These are phyloP conservation scores for Anastrepha ludens DNA, from an alignment of 1,140 invertebrate species.

Conservation along the genomic window DNA sequence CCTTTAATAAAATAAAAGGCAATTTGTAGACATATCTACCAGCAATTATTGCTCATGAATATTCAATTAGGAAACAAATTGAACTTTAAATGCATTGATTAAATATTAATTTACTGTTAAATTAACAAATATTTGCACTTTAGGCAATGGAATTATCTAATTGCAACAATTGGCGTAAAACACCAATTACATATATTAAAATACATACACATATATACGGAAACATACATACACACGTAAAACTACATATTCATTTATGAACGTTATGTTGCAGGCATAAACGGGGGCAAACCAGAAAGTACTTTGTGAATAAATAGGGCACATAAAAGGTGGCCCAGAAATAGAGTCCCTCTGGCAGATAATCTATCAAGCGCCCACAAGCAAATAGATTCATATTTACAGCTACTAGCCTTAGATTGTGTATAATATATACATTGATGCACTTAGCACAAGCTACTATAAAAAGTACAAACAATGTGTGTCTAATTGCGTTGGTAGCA, in stretches of 20 bases:
- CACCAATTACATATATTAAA: not conserved
- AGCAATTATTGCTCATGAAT: conserved; percentile 35
- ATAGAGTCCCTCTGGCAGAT: conserved; percentile 28
- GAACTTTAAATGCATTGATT: conserved; percentile 47
- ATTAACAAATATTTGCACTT: conserved; percentile 36
- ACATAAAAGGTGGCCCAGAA: conserved; percentile 20
- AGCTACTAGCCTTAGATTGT: no score
- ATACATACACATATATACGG: not conserved
- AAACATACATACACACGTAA: not conserved
- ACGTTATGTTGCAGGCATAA: no score
- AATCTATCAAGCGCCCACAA: conserved; percentile 41
- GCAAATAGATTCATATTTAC: conserved; percentile 34
- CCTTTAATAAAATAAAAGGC: not conserved
- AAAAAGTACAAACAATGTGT: conserved; percentile 23
- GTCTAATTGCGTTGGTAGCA: not conserved
- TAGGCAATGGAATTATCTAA: conserved; percentile 17
- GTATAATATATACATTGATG: not conserved
- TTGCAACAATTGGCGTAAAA: not conserved
- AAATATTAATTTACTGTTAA: conserved; percentile 43
- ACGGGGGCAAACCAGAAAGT: not conserved
- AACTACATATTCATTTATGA: no score
- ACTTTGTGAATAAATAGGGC: not conserved
- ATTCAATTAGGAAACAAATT: conserved; percentile 42
- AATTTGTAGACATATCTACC: not conserved
- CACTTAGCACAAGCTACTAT: conserved; percentile 27